phyloP scores from a whole-genome alignment of 35 echinoderm and acorn worm genomes.

The Apostichopus californicus region DNA sequence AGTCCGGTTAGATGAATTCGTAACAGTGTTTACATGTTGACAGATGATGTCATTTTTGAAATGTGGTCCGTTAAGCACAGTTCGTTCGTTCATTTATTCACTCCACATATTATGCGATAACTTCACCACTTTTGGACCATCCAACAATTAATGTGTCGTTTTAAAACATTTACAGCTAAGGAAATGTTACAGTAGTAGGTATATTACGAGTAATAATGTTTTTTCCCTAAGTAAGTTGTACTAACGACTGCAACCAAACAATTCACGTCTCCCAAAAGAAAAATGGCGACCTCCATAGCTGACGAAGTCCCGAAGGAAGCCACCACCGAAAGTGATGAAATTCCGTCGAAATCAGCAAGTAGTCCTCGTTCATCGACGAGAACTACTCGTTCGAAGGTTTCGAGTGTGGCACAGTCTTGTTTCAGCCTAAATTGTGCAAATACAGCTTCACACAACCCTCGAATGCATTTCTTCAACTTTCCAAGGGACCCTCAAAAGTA shows the following conservation, averaged over 20 bases:
- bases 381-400: slow-evolving; percentile 29
- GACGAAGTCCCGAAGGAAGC: neutral
- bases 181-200: no score
- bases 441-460: neutral
- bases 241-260: no score
- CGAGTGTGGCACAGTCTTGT: neutral
- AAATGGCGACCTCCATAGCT: slow-evolving; percentile 3
- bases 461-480: slow-evolving; percentile 20
- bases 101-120: no score
- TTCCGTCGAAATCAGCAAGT: neutral
- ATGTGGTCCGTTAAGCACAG: neutral
- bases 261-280: neutral
- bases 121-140: no score
- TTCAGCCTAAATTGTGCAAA: neutral
- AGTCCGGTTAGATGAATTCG: no score
- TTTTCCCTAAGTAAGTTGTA: no score
- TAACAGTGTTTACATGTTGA: neutral
- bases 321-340: neutral
- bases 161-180: no score
- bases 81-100: neutral
- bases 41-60: slow-evolving; percentile 12
- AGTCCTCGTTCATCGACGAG: neutral
- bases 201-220: no score
- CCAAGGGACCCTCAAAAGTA: slow-evolving; percentile 2
- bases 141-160: no score